Evolutionary conservation across 2,888 invertebrate species (phyloP), one percentile per base, ranked within the genome.

Genomic region (Machimus rusticus): DNA sequence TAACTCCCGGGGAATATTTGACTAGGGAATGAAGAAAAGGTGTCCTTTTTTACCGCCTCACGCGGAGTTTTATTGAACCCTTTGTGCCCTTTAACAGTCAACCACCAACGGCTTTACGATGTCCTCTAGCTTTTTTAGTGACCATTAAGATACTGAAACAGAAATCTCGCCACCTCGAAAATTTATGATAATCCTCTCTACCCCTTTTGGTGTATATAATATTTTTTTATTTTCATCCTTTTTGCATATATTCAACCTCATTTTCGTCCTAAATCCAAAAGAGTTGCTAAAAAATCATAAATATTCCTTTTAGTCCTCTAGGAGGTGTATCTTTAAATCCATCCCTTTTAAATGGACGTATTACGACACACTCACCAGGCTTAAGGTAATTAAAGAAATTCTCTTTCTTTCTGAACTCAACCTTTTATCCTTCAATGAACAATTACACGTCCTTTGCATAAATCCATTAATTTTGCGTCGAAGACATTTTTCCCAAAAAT

Each of bases 111-210:
- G 66, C 23, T 84, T 84, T 84, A 66, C 34, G 84, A 57, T 34
- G 34, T 57, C 84, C 74, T 84, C 19, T 39, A 43, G 39, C 23
- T 84, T 84, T 84, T 66, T 57, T 39, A 84, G 84, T 84, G 84
- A 84, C 84, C 84, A 84, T 84, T 84, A 84, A 84, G 39, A 74
- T 66, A 28, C n/a, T 84, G 16, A 57, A 84, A 28, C 57, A 84
- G 23, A 84, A n/a, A 74, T 84, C 84, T 14, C 43, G 12, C 9
- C 66, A 23, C 23, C 66, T 66, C 1, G 39, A 66, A 84, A 66
- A 84, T 84, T 84, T 84, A 84, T 84, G 84, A 37, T 66, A 84
- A 84, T 84, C 84, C 84, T 8, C 23, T 66, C 9, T n/a, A 19
- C 23, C 28, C 66, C 66, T 19, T 19, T 12, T 12, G 2, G 2